phyloP scores from a whole-genome alignment of 2,888 invertebrate genomes.

The Prosapia bicincta region DNA sequence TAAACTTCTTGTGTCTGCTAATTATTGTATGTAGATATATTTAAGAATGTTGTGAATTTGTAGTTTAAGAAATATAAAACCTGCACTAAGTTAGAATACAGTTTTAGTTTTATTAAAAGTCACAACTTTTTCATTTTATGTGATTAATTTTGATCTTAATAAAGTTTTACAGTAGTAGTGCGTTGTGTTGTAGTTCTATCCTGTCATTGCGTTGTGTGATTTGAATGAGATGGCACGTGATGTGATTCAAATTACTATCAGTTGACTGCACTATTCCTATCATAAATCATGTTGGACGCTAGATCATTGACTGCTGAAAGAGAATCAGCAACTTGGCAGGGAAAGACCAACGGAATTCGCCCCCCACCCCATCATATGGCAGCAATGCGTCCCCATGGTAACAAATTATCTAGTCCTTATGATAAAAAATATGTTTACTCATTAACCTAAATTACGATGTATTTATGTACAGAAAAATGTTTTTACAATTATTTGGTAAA shows the following conservation, averaged over 20 bases:
- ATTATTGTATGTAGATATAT: too few species aligned
- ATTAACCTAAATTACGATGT: too few species aligned
- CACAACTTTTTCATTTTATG: background rate
- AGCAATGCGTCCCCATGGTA: constrained; percentile 52
- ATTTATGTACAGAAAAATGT: too few species aligned
- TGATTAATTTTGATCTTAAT: background rate
- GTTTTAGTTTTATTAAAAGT: background rate
- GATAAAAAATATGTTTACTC: too few species aligned
- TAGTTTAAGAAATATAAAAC: too few species aligned
- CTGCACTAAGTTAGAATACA: background rate
- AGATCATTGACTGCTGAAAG: constrained; percentile 39
- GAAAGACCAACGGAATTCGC: constrained; percentile 40
- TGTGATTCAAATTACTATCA: constrained; percentile 9
- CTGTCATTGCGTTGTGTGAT: constrained; percentile 2
- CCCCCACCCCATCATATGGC: constrained; percentile 47
- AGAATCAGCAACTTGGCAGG: constrained; percentile 40
- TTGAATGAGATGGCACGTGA: constrained; percentile 5
- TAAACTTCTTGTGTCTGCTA: too few species aligned
- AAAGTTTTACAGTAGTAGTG: background rate
- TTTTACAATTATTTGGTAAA: too few species aligned
- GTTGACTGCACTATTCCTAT: constrained; percentile 12
- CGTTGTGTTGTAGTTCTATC: constrained; percentile 19
- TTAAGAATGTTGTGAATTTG: too few species aligned
- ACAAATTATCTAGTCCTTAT: too few species aligned
- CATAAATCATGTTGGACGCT: constrained; percentile 41